phyloP scores from a whole-genome alignment of 2,888 invertebrate species.

The Agrochola litura region DNA sequence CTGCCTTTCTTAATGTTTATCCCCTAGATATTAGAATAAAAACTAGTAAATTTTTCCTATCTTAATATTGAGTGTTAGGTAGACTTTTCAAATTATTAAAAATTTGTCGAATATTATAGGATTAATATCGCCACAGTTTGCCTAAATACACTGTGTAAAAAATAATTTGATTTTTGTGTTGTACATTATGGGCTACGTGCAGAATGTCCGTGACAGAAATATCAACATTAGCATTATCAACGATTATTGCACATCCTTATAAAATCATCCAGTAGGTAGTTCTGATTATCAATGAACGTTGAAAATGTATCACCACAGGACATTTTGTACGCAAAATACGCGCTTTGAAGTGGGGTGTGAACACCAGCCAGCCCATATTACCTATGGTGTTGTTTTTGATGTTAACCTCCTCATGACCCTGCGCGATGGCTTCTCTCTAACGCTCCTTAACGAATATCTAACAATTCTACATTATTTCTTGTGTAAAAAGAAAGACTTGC shows the following conservation, averaged over 20 bases:
- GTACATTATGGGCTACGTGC: background rate
- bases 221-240: background rate
- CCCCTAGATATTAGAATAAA: slow-evolving; percentile 43
- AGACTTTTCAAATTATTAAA: slow-evolving; percentile 59
- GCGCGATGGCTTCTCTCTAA: slow-evolving; percentile 21
- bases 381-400: slow-evolving; percentile 5
- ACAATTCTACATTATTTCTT: background rate
- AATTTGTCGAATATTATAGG: slow-evolving; percentile 41
- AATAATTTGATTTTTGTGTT: slow-evolving; percentile 15
- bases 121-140: slow-evolving; percentile 40
- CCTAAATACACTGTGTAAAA: slow-evolving; percentile 37
- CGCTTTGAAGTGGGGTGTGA: background rate
- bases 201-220: slow-evolving; percentile 18
- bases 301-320: background rate
- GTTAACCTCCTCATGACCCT: background rate
- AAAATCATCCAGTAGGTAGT: slow-evolving; percentile 17
- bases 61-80: slow-evolving; percentile 61
- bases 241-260: background rate
- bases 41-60: slow-evolving; percentile 55
- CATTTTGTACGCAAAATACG: slow-evolving; percentile 1
- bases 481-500: too few relatives aligned
- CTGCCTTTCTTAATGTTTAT: slow-evolving; percentile 62
- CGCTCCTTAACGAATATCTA: background rate
- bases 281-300: background rate
- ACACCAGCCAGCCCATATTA: background rate